Evolutionary conservation across 2,113 vertebrate genomes (phyloP).

Genomic region (Oryzias javanicus): DNA sequence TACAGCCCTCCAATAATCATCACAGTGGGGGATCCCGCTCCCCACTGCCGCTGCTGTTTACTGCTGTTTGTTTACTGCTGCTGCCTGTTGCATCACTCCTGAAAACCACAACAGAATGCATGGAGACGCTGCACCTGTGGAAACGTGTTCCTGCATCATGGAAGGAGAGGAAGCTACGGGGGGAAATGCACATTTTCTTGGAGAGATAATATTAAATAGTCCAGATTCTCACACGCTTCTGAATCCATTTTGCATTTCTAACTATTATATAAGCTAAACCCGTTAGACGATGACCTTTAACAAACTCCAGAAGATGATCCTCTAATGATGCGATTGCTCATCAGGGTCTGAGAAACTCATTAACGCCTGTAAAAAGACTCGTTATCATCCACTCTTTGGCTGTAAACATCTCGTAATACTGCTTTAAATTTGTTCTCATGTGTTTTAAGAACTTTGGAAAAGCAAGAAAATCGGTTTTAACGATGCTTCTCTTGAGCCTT

Average conservation of each 20-base stretch:
- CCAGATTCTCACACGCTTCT: neutral
- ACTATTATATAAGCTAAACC: neutral
- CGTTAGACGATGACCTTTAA: neutral
- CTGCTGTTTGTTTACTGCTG: conserved; percentile 61
- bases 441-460: no score
- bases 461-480: no score
- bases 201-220: no score
- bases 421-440: neutral
- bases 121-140: conserved; percentile 28
- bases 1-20: conserved; percentile 72
- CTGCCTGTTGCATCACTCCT: conserved; percentile 47
- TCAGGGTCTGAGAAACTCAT: neutral
- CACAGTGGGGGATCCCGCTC: conserved; percentile 50
- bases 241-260: neutral
- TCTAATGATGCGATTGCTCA: neutral
- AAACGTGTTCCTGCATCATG: conserved; percentile 25
- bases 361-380: neutral
- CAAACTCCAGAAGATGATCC: neutral
- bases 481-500: no score
- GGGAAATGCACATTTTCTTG: neutral
- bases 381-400: neutral
- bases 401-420: neutral
- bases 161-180: conserved; percentile 8
- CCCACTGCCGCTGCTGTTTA: conserved; percentile 68
- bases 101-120: conserved; percentile 23